Evolutionary conservation across 1,140 invertebrate species (phyloP).

Genomic region (Galendromus occidentalis): DNA sequence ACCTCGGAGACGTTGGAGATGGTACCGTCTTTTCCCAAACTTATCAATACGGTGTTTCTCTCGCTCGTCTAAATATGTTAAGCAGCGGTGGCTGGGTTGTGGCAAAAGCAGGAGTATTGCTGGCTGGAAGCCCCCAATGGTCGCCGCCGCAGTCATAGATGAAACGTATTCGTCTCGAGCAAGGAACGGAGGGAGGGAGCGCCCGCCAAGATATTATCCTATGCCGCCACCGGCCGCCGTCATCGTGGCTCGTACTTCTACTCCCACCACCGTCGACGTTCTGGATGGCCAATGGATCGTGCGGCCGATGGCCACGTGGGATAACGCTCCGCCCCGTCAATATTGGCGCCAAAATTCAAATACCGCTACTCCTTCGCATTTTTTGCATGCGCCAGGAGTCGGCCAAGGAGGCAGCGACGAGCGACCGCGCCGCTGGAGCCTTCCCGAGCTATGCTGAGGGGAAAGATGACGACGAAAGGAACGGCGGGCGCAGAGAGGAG

Average conservation of each 20-base stretch:
- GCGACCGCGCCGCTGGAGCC: neutral
- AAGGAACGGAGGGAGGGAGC: neutral
- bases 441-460: too few species aligned
- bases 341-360: slow-evolving; percentile 12
- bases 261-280: neutral
- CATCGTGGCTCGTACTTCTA: neutral
- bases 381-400: slow-evolving; percentile 5
- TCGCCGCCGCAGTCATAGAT: neutral
- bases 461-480: too few species aligned
- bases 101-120: too few species aligned
- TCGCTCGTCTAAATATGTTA: slow-evolving; percentile 10
- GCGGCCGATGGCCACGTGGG: slow-evolving; percentile 2
- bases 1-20: too few species aligned
- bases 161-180: slow-evolving; percentile 9
- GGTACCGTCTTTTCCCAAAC: too few species aligned
- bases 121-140: too few species aligned
- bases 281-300: slow-evolving; percentile 1
- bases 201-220: neutral
- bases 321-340: slow-evolving; percentile 9
- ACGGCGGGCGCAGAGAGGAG: too few species aligned
- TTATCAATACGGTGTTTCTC: neutral
- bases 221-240: neutral
- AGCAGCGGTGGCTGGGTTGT: neutral
- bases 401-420: neutral
- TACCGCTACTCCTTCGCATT: neutral